Percentiles rank a stretch among this genome's conserved stretches.
Conservation (phyloP, 2,797 vertebrate genomes). For the Columba guinea region DNA sequence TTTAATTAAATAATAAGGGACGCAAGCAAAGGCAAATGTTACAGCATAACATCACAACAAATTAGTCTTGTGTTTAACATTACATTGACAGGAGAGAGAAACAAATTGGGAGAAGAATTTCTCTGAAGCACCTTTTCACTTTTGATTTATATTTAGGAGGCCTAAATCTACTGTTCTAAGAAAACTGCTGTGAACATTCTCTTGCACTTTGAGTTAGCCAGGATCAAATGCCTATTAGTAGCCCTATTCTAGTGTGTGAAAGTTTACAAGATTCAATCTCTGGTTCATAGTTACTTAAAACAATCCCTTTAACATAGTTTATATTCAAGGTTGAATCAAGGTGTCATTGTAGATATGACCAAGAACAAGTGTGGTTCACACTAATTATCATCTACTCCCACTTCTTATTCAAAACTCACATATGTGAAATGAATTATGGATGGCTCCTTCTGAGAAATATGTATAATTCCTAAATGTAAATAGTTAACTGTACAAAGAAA, state of each 20-base stretch:
- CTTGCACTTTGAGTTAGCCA: background rate
- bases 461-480: background rate
- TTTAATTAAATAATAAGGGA: slow-evolving; percentile 32
- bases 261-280: background rate
- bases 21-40: background rate
- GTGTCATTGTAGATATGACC: background rate
- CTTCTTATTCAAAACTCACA: background rate
- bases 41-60: background rate
- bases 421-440: background rate
- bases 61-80: slow-evolving; percentile 14
- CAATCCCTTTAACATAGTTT: background rate
- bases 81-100: background rate
- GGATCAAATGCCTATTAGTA: slow-evolving; percentile 3
- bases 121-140: background rate
- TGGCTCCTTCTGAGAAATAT: background rate
- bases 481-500: background rate
- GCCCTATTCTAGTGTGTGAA: background rate
- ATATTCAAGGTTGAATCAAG: background rate
- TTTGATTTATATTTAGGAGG: slow-evolving; percentile 19
- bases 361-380: background rate
- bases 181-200: background rate
- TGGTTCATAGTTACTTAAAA: background rate
- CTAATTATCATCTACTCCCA: background rate
- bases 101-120: background rate
- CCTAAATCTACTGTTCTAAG: background rate